Evolutionary conservation across 2,888 invertebrate genomes (phyloP), one percentile per base, ranked within the genome.

Genomic region (Pammene aurita): DNA sequence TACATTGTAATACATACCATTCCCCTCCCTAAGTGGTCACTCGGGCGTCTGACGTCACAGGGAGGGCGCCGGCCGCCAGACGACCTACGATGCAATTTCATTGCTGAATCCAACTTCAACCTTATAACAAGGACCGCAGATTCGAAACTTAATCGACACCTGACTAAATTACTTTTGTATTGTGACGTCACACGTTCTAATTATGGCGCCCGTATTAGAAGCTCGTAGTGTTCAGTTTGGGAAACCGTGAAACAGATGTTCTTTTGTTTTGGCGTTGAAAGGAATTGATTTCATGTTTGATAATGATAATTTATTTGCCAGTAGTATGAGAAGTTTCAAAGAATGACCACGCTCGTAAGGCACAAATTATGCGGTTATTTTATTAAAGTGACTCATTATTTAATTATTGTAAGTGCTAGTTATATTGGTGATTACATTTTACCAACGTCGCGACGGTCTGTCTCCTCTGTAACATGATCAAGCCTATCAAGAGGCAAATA

Each of bases 11-110:
- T 16, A 67, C 67, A 48, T 54, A 61, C 60, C 10, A 38, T 14
- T 38, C 35, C 52, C 26, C 34, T 26, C 54, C 48, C 67, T 61
- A 61, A 67, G 61, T 67, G 67, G 55, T 26, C 67, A 48, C 56
- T 48, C 50, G 61, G 54, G 14, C 38, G 26, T 50, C 11, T 67
- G 70, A 70, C 70, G 70, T 67, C 62, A 62, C 61, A 46, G 67
- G 57, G 16, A 11, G 57, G 46, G 35, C 57, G 57, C 56, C 70
- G 64, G n/a, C n/a, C 52, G 34, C 6, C 63, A 70, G 71, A 72
- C 54, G 26, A 57, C 67, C 68, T 67, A 57, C 69, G 65, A 61
- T 58, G 57, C 54, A 48, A 48, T 46, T 38, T 67, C 18, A 62
- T 34, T 16, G 16, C 34, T 61, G 18, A 50, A 10, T 34, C 42